Evolutionary conservation across 2,113 vertebrate species (phyloP).

Genomic region (Gymnogyps californianus): DNA sequence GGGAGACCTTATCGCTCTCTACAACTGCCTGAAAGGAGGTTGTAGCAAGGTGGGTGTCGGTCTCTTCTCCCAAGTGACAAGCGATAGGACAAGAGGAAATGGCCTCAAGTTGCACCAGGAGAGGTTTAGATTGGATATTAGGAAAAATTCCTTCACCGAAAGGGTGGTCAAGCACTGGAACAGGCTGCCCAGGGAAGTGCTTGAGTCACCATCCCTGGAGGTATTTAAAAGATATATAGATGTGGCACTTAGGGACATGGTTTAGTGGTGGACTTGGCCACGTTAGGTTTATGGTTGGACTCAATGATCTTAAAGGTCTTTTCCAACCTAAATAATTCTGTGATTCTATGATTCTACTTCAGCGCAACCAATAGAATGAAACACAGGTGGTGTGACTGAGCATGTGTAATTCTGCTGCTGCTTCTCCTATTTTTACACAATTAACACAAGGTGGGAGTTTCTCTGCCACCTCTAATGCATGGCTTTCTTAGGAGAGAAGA

Average conservation of each 20-base stretch:
- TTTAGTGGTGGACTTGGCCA: not conserved
- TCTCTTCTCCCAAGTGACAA: too few relatives aligned
- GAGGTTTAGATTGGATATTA: too few relatives aligned
- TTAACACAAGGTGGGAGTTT: not conserved
- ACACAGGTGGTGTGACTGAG: not conserved
- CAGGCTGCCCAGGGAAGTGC: not conserved
- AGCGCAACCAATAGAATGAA: not conserved
- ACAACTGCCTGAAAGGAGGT: too few relatives aligned
- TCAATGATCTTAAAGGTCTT: not conserved
- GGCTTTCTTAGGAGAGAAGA: not conserved
- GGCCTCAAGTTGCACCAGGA: too few relatives aligned
- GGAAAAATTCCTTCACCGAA: too few relatives aligned
- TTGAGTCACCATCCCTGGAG: not conserved
- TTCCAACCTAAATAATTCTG: not conserved
- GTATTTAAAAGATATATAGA: not conserved
- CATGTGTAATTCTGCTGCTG: not conserved
- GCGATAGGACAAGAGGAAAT: too few relatives aligned
- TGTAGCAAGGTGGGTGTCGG: too few relatives aligned
- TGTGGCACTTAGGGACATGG: fast-evolving
- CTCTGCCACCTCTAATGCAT: not conserved
- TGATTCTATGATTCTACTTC: not conserved
- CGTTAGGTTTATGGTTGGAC: not conserved
- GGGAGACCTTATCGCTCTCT: fast-evolving
- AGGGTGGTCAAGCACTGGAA: too few relatives aligned
- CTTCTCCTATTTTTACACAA: not conserved